A percentile compares a stretch with the other conserved stretches of the same genome.
Evolutionary conservation across 2,888 invertebrate species (phyloP).

Genomic region (Perdita meconis): DNA sequence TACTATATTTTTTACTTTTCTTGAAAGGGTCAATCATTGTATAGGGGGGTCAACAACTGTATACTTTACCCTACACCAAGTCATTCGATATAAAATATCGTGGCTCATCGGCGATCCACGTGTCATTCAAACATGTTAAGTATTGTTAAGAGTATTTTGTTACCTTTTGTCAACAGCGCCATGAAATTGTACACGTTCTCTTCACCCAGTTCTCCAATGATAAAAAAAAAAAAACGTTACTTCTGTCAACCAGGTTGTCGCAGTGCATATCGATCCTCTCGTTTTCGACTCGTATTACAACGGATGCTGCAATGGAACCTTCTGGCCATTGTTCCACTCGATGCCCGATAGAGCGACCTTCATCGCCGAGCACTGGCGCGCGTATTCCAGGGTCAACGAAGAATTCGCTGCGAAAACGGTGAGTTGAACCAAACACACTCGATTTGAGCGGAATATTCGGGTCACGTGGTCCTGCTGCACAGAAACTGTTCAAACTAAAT

Average conservation of each 20-base stretch:
- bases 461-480: too few species aligned
- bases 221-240: background rate
- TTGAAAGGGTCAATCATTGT: too few species aligned
- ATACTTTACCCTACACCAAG: too few species aligned
- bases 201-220: background rate
- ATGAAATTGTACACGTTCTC: background rate
- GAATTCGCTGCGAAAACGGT: constrained; percentile 93
- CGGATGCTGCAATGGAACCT: constrained; percentile 95
- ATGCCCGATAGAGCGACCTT: constrained; percentile 96
- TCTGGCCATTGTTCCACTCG: constrained; percentile 96
- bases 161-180: background rate
- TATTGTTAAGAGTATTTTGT: too few species aligned
- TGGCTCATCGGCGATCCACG: too few species aligned
- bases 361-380: constrained; percentile 92
- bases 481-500: too few species aligned
- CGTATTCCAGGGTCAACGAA: constrained; percentile 92
- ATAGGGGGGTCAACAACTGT: too few species aligned
- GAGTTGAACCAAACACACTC: constrained; percentile 70
- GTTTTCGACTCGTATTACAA: constrained; percentile 95
- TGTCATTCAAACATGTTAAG: too few species aligned
- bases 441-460: too few species aligned
- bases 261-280: constrained; percentile 90
- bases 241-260: constrained; percentile 88
- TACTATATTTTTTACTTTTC: too few species aligned
- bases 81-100: too few species aligned